These are phyloP conservation scores for Nomia melanderi DNA, from an alignment of 1,140 invertebrate genomes.

Conservation along the genomic window DNA sequence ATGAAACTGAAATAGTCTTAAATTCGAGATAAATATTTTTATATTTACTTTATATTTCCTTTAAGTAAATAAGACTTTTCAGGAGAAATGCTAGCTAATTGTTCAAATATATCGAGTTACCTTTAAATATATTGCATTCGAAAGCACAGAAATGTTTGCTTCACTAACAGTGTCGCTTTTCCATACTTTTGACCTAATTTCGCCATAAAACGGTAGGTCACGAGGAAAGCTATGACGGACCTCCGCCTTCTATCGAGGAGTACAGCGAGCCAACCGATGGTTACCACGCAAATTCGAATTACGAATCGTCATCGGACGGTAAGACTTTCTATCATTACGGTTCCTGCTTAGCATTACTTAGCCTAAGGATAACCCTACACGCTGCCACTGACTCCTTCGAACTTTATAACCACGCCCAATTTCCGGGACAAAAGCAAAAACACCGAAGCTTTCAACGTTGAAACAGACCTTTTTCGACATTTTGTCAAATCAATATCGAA, in stretches of 20 bases:
- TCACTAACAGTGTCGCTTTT: background rate
- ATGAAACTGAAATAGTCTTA: too few species aligned
- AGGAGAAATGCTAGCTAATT: too few species aligned
- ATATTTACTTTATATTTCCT: too few species aligned
- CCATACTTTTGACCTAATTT: background rate
- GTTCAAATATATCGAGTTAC: too few species aligned
- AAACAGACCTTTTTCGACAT: too few species aligned
- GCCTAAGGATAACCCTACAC: background rate
- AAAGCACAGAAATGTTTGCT: background rate
- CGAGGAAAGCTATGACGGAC: constrained; percentile 62
- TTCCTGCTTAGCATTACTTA: too few species aligned
- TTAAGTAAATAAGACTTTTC: too few species aligned
- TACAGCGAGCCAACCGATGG: constrained; percentile 45
- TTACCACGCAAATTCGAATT: constrained; percentile 32
- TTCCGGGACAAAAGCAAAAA: too few species aligned
- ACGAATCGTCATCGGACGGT: constrained; percentile 23
- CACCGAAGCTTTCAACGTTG: too few species aligned
- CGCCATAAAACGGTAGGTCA: constrained; percentile 51
- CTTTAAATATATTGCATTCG: too few species aligned
- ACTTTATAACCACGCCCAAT: background rate
- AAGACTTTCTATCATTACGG: constrained; percentile 1
- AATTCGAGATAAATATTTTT: too few species aligned
- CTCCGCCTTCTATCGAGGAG: constrained; percentile 62
- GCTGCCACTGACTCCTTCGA: background rate
- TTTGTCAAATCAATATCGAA: too few species aligned